phyloP scores from a whole-genome alignment of 2,888 invertebrate species.

The Fissipunctia ypsillon region DNA sequence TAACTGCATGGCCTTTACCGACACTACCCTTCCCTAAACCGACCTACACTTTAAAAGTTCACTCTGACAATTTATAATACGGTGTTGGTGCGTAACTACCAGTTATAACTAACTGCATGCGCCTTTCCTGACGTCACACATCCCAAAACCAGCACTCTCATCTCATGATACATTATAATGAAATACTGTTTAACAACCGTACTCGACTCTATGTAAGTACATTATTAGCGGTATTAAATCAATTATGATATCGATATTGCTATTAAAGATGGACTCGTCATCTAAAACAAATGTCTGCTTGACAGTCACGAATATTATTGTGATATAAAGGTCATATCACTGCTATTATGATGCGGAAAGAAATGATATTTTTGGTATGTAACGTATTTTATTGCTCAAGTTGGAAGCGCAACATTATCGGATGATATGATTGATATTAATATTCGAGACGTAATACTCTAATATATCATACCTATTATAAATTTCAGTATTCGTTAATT shows the following conservation, averaged over 20 bases:
- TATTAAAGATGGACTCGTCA: conserved; percentile 46
- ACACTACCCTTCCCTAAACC: conserved; percentile 70
- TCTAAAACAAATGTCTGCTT: conserved; percentile 59
- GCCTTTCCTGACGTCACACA: conserved; percentile 76
- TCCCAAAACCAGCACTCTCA: conserved; percentile 76
- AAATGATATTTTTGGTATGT: conserved; percentile 88
- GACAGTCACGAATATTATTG: conserved; percentile 75
- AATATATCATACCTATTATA: conserved; percentile 70
- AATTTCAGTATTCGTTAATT: conserved; percentile 75
- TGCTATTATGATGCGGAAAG: conserved; percentile 82
- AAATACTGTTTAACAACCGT: conserved; percentile 47
- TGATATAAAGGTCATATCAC: conserved; percentile 88
- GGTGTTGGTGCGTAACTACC: conserved; percentile 80
- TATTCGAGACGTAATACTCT: conserved; percentile 78
- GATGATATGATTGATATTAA: conserved; percentile 77
- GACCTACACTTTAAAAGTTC: conserved; percentile 61
- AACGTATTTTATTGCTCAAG: conserved; percentile 87
- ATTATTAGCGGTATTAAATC: conserved; percentile 60
- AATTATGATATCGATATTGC: conserved; percentile 61
- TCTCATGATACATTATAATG: conserved; percentile 13
- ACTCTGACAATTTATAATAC: conserved; percentile 29
- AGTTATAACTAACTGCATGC: conserved; percentile 79
- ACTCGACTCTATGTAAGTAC: conserved; percentile 52
- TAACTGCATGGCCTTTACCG: conserved; percentile 82
- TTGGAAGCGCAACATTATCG: conserved; percentile 78